Conservation (phyloP, 2,888 invertebrate genomes). For the Taphrorychus bicolor region DNA sequence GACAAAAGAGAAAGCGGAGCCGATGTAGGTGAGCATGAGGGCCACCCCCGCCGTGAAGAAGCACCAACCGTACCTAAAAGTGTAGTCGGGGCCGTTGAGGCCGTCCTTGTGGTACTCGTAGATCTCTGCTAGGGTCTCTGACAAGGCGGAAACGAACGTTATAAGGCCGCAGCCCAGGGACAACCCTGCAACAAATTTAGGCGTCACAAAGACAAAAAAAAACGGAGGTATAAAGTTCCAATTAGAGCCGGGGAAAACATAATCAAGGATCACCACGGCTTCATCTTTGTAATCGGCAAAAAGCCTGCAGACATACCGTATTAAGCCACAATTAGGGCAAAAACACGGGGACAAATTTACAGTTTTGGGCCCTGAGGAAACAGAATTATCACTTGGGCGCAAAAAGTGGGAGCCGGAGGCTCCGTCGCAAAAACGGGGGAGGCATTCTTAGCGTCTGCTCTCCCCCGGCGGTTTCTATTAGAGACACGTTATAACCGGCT, state of each 20-base stretch:
- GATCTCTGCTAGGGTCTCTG: slow-evolving; percentile 65
- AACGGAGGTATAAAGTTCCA: neutral
- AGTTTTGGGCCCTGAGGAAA: slow-evolving; percentile 19
- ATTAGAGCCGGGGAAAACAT: neutral
- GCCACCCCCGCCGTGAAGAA: slow-evolving; percentile 68
- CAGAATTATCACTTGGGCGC: slow-evolving; percentile 19
- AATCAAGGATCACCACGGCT: neutral
- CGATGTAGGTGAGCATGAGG: slow-evolving; percentile 66
- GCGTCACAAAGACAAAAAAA: neutral
- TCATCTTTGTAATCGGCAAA: slow-evolving; percentile 12
- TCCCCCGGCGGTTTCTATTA: slow-evolving; percentile 9
- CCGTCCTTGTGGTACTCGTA: slow-evolving; percentile 58
- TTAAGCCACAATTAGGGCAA: slow-evolving; percentile 26
- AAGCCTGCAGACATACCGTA: slow-evolving; percentile 13
- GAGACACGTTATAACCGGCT: neutral
- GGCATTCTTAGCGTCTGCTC: slow-evolving; percentile 7
- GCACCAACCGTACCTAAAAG: slow-evolving; percentile 69
- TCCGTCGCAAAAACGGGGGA: slow-evolving; percentile 11
- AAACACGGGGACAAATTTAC: slow-evolving; percentile 26
- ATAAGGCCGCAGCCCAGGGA: slow-evolving; percentile 68
- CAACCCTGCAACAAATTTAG: slow-evolving; percentile 62
- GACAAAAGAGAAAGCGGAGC: slow-evolving; percentile 66
- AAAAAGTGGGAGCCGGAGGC: slow-evolving; percentile 15
- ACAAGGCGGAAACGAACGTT: slow-evolving; percentile 67
- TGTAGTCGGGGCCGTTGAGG: slow-evolving; percentile 54